A percentile compares a stretch with the other conserved stretches of the same genome.
Conservation (phyloP, 2,113 vertebrate species). For the Morphnarchus princeps region DNA sequence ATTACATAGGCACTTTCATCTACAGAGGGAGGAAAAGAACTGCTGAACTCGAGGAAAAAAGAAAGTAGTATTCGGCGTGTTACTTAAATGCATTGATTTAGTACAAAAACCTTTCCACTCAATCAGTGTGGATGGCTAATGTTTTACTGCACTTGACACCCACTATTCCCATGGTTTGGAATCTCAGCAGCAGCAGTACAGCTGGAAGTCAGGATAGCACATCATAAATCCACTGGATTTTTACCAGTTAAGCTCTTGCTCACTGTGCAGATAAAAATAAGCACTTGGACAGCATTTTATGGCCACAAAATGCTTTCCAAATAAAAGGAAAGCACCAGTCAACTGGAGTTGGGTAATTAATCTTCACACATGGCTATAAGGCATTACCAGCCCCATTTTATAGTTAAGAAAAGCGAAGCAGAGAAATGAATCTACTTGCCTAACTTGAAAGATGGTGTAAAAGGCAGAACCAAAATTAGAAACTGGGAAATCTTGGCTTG, state of each 20-base stretch:
- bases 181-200: constrained; percentile 51
- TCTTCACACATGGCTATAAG: constrained; percentile 33
- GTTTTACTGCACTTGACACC: constrained; percentile 66
- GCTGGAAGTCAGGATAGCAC: constrained; percentile 46
- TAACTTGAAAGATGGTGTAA: constrained; percentile 18
- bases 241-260: constrained; percentile 61
- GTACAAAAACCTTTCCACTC: constrained; percentile 61
- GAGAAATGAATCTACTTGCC: constrained; percentile 38
- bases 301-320: constrained; percentile 53
- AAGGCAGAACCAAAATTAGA: constrained; percentile 47
- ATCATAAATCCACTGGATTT: constrained; percentile 63
- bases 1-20: constrained; percentile 65
- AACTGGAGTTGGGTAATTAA: constrained; percentile 54
- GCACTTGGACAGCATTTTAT: constrained; percentile 55
- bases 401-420: constrained; percentile 22
- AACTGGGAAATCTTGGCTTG: constrained; percentile 27
- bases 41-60: constrained; percentile 64
- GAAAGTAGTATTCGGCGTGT: constrained; percentile 40
- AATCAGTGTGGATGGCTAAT: constrained; percentile 61
- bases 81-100: constrained; percentile 66
- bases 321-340: constrained; percentile 54
- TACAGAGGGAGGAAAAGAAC: constrained; percentile 51
- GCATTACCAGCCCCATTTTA: constrained; percentile 27
- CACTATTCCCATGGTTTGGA: constrained; percentile 40
- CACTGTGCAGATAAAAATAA: constrained; percentile 55